Conservation (phyloP, 2,113 vertebrate genomes). For the Smithornis capensis region DNA sequence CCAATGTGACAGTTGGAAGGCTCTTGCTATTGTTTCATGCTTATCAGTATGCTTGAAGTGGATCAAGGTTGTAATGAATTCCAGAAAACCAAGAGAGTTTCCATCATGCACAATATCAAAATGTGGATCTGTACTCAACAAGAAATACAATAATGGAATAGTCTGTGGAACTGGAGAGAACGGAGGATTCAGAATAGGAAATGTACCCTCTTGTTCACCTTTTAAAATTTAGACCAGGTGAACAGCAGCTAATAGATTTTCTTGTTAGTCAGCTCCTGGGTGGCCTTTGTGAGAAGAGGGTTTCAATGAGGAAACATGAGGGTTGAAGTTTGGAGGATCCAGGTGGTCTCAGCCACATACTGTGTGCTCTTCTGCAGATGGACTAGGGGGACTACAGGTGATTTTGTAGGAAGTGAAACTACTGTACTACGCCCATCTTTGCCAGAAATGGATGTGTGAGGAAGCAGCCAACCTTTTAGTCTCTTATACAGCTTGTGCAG, state of each 20-base stretch:
- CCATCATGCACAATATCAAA: not conserved
- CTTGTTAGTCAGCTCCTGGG: not conserved
- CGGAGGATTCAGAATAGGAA: not conserved
- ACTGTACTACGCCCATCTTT: not conserved
- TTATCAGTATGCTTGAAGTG: conserved; percentile 37
- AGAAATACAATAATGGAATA: conserved; percentile 21
- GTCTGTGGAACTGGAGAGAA: not conserved
- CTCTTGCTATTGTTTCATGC: conserved; percentile 49
- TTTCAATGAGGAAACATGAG: fast-evolving
- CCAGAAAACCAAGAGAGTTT: conserved; percentile 65
- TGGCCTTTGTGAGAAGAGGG: not conserved
- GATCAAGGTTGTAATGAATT: conserved; percentile 62
- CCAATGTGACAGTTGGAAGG: conserved; percentile 53
- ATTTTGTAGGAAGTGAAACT: not conserved
- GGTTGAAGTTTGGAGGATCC: not conserved
- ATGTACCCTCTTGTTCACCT: conserved; percentile 4
- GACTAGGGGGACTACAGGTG: not conserved
- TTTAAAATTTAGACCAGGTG: conserved; percentile 32
- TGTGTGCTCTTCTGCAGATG: fast-evolving
- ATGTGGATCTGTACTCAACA: conserved; percentile 7
- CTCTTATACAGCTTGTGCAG: not conserved
- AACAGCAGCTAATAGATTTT: conserved; percentile 6
- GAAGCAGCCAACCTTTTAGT: not conserved
- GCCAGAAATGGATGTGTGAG: not conserved
- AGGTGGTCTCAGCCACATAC: not conserved